phyloP scores from a whole-genome alignment of 2,113 vertebrate genomes.

The Onychostoma macrolepis region DNA sequence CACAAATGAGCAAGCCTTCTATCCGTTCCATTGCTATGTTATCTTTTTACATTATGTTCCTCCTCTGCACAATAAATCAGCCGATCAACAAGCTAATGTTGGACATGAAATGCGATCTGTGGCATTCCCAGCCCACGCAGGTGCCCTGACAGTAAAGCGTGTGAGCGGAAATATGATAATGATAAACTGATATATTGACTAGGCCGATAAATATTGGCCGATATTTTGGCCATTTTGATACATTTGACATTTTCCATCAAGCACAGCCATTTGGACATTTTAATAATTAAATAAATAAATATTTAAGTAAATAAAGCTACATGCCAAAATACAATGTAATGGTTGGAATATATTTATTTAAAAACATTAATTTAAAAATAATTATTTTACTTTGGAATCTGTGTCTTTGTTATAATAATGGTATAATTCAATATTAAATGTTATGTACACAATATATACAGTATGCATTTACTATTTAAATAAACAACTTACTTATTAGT shows the following conservation, averaged over 20 bases:
- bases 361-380: too few relatives aligned
- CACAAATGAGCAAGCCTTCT: slow-evolving; percentile 62
- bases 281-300: neutral
- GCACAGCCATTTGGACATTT: too few relatives aligned
- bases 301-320: too few relatives aligned
- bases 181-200: neutral
- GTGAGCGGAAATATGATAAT: slow-evolving; percentile 23
- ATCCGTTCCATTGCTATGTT: slow-evolving; percentile 65
- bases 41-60: slow-evolving; percentile 71
- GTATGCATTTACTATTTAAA: neutral
- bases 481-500: neutral
- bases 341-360: too few relatives aligned
- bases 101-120: slow-evolving; percentile 51
- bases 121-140: slow-evolving; percentile 38
- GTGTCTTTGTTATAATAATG: neutral
- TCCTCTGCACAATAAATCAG: slow-evolving; percentile 64
- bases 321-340: too few relatives aligned
- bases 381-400: neutral
- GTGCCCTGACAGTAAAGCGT: slow-evolving; percentile 10
- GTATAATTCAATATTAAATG: neutral
- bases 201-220: neutral
- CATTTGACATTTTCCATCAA: neutral
- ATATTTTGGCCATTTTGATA: neutral
- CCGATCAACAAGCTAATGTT: slow-evolving; percentile 63
- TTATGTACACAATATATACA: neutral